Evolutionary conservation across 2,888 invertebrate species (phyloP), one percentile per base, ranked within the genome.

Genomic region (Xestia c-nigrum): DNA sequence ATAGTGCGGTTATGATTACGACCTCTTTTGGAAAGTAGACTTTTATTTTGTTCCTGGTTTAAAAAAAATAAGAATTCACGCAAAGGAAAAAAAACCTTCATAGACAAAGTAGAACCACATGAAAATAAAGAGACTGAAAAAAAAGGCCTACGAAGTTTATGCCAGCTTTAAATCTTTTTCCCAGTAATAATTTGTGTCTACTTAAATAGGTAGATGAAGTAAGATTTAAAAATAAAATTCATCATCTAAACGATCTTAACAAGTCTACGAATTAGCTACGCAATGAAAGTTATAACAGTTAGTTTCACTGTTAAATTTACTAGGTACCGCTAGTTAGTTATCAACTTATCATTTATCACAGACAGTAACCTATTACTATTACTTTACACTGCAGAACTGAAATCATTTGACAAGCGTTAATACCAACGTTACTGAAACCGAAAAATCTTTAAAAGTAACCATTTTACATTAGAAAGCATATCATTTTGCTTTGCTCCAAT

Each of bases 401-500:
- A 69, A 57, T 64, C 38, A 43, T 70, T 76, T 57, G 67, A 73
- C 64, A 71, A 59, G 63, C 50, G 14, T 61, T 59, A 43, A 64
- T 46, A 50, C 21, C 5, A 73, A 80, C 66, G 52, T 55, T 50
- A 74, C 80, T 79, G 78, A 78, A 79, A 88, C 80, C 80, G 73
- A 85, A 83, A 85, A 81, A 65, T 79, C 57, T 55, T 69, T 74
- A 46, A 65, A 80, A 81, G 81, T 70, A 79, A 77, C 81, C 78
- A 86, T 87, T 85, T 87, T 87, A 87, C 85, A 90, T 92, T 94
- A 95, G 95, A 95, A 95, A 95, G 95, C 94, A 94, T 93, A 93
- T 91, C 91, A 90, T 87, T 94, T 92, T 91, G 94, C 90, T 91
- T 90, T 94, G 95, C 95, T 94, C 94, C 91, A 95, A 92, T 95